These are phyloP conservation scores for Aurelia sp. DNA, from an alignment of 30 jellyfish, hydroid and myxozoan genomes.

Conservation along the genomic window DNA sequence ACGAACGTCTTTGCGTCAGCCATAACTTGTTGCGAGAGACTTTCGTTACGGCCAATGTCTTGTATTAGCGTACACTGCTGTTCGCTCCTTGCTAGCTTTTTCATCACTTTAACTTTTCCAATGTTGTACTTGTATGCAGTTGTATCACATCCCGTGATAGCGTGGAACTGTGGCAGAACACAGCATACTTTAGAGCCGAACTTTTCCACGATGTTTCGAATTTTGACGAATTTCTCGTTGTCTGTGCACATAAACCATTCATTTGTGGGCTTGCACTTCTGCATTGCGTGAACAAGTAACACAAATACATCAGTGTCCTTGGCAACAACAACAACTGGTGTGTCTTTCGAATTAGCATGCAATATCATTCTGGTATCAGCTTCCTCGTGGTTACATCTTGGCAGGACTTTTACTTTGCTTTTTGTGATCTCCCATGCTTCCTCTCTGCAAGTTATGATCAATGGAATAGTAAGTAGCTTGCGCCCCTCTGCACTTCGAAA, in stretches of 20 bases:
- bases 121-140: slow-evolving; percentile 34
- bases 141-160: slow-evolving; percentile 24
- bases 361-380: no score
- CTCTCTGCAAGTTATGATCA: slow-evolving; percentile 10
- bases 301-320: no score
- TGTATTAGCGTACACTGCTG: slow-evolving; percentile 8
- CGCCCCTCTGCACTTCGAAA: slow-evolving; percentile 2
- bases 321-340: no score
- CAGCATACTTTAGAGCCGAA: no score
- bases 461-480: neutral
- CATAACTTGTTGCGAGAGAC: no score
- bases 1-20: no score
- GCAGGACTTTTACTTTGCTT: neutral
- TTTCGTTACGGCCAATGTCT: neutral
- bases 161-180: slow-evolving; percentile 23
- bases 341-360: no score
- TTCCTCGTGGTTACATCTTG: slow-evolving; percentile 24
- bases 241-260: no score
- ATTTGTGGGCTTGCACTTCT: no score
- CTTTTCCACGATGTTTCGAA: no score
- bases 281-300: no score
- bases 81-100: slow-evolving; percentile 10
- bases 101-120: slow-evolving; percentile 14
- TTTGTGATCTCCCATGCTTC: slow-evolving; percentile 25
- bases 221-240: no score